Base-by-base conservation (phyloP, 2,888 invertebrate genomes). In the Zygaena filipendulae region DNA sequence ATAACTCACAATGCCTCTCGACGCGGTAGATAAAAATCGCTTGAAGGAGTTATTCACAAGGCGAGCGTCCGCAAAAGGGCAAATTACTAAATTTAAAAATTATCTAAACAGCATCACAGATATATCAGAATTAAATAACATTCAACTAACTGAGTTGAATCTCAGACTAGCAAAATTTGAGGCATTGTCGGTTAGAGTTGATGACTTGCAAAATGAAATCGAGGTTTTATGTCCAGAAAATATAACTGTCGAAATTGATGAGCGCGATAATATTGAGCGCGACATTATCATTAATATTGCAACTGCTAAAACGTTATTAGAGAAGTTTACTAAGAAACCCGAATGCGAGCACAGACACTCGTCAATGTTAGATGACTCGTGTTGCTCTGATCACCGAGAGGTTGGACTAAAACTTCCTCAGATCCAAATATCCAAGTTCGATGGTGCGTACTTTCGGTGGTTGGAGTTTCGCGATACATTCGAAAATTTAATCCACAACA, bases 391-490 rank as follows among this genome's bases (percentile, higher is more conserved):
- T 11, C 7, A 30, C 6, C 4, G n/a, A n/a, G n/a, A n/a, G n/a
- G n/a, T 36, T 3, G 20, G 29, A 1, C 31, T 36, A 12, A 20
- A 30, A 13, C 21, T 38, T 8, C 38, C 33, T 6, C 16, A 21
- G n/a, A 38, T 38, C 9, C 13, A 33, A 30, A 38, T 36, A 6
- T n/a, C 35, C 1, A 36, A 35, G 16, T 38, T 35, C 22, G 30
- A 36, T 18, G 39, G 39, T 3, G n/a, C 32, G 2, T 39, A 36
- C 23, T 34, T 34, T 9, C 27, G 22, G 6, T 39, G 39, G 39
- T 18, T 39, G 2, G 36, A 39, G 23, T 36, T 39, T 10, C 28
- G 30, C 3, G 36, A 39, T 13, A 39, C 39, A 2, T 39, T 31
- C 30, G 21, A 23, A 10, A 19, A 13, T 6, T 21, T 39, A 12